Base-by-base conservation (phyloP, 2,113 vertebrate species). In the Alethe castanea region DNA sequence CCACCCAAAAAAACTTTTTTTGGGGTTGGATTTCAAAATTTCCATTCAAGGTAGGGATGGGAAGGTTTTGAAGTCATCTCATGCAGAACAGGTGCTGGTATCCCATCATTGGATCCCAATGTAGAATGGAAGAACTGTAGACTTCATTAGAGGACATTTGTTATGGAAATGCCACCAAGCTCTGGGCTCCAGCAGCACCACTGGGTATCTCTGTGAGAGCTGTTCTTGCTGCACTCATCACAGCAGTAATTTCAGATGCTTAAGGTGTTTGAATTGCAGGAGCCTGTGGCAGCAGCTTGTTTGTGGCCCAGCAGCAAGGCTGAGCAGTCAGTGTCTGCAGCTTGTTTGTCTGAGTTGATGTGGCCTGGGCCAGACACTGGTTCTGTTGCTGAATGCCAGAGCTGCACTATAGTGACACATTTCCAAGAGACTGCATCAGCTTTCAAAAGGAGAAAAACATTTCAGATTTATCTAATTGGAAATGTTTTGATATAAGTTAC, bases 101-200 rank as follows among this genome's bases (percentile, higher is more conserved):
- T 74, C 59, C 20, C n/a, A 31, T 9, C 0, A 0, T 0, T 65
- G 35, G 14, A 42, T 31, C 25, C 31, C 45, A 19, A 20, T 12
- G 40, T 17, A 23, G 67, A 61, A 8, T 61, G 62, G 31, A 48
- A 26, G 70, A 85, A 8, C 20, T 26, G 6, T 3, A 14, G 53
- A 12, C 29, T 47, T 57, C 19, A 9, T 60, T 57, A 48, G 59
- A 26, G 66, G 40, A 29, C 33, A 29, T 76, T 79, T 90, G 54
- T 62, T 67, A 33, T 14, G 36, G 90, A 85, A 61, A 48, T 80
- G 35, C 22, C 70, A 47, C 50, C 48, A 5, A 24, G 29, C 29
- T 85, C 44, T 47, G 35, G 67, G 31, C 65, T 59, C 31, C 57
- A 82, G 67, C 70, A 92, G 62, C 71, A 61, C 26, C 16, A 24